These are phyloP conservation scores for Drosophila mettleri DNA, from an alignment of 2,888 invertebrate genomes.

Conservation along the genomic window DNA sequence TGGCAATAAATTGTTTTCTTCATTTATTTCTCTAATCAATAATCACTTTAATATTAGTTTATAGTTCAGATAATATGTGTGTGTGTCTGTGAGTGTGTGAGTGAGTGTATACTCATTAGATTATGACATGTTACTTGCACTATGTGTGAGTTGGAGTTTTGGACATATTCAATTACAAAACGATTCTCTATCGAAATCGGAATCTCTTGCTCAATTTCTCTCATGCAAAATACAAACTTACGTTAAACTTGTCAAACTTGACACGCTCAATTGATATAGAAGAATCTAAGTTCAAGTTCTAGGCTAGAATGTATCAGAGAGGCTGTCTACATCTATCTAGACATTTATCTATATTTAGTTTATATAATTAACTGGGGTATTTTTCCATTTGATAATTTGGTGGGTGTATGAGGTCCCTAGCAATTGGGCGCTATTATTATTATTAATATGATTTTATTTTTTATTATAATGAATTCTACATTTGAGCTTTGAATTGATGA, in stretches of 20 bases:
- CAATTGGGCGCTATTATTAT: constrained; percentile 1
- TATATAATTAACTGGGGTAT: constrained; percentile 24
- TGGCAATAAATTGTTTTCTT: constrained; percentile 65
- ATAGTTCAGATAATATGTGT: constrained; percentile 15
- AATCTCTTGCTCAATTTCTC: not conserved
- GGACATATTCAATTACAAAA: constrained; percentile 17
- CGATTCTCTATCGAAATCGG: constrained; percentile 1
- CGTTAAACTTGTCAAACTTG: constrained; percentile 22
- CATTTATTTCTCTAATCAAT: constrained; percentile 41
- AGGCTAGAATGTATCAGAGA: constrained; percentile 44
- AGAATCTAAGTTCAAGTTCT: constrained; percentile 24
- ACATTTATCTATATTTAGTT: not conserved
- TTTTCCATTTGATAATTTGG: constrained; percentile 45
- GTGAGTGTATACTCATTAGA: constrained; percentile 58
- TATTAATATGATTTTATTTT: not conserved
- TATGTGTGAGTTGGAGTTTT: constrained; percentile 28
- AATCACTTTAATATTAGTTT: constrained; percentile 50
- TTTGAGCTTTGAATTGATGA: constrained; percentile 19
- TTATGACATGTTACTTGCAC: constrained; percentile 70
- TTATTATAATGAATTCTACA: constrained; percentile 4
- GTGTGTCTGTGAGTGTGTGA: not conserved
- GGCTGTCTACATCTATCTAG: constrained; percentile 3
- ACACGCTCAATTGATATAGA: constrained; percentile 30
- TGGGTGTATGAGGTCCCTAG: constrained; percentile 52
- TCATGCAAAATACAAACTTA: constrained; percentile 44